phyloP scores from a whole-genome alignment of 2,113 vertebrate species.

The Entelurus aequoreus region DNA sequence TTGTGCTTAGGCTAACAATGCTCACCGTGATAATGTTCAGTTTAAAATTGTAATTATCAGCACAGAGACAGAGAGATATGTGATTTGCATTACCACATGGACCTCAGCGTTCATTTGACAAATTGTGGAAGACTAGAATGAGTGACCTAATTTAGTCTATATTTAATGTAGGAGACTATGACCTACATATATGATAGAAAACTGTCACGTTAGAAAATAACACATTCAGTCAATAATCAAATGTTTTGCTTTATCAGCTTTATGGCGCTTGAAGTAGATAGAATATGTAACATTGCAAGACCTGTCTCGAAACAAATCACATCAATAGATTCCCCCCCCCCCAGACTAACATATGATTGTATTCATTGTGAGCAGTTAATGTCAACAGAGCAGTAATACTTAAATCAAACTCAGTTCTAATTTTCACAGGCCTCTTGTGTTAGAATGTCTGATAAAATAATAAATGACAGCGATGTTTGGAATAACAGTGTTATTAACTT shows the following conservation, averaged over 20 bases:
- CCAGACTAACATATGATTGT: slow-evolving; percentile 1
- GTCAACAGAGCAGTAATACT: slow-evolving; percentile 21
- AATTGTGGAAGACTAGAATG: not conserved
- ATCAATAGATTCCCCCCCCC: too few relatives aligned
- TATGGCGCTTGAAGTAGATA: not conserved
- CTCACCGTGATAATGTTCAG: not conserved
- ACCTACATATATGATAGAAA: slow-evolving; percentile 17
- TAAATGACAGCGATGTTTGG: not conserved
- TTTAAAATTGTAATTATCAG: not conserved
- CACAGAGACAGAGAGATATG: not conserved
- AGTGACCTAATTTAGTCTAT: not conserved
- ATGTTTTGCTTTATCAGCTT: slow-evolving; percentile 13
- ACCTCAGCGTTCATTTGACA: not conserved
- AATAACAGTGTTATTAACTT: too few relatives aligned
- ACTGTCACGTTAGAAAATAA: not conserved
- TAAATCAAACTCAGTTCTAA: slow-evolving; percentile 9
- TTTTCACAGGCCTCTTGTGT: not conserved
- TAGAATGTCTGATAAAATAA: not conserved
- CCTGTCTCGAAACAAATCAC: slow-evolving; percentile 26
- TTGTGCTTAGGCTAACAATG: not conserved
- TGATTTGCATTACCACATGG: not conserved
- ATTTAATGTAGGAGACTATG: slow-evolving; percentile 6
- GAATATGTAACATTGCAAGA: not conserved
- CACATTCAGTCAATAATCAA: not conserved
- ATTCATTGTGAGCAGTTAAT: slow-evolving; percentile 45